Conservation (phyloP, 2,113 vertebrate genomes). For the Ceyx melanurus region DNA sequence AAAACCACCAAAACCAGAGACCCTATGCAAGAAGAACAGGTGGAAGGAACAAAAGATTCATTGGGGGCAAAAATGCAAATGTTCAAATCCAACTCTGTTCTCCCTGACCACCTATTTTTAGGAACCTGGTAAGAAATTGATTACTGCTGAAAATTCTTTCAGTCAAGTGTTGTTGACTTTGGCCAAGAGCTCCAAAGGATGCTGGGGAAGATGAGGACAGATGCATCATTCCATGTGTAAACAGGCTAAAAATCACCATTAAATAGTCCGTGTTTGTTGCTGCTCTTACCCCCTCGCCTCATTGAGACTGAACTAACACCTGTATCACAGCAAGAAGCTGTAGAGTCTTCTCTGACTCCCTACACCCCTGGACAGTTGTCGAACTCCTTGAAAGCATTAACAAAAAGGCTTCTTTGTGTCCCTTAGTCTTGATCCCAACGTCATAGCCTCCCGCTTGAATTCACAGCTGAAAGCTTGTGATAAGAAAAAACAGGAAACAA, state of each 20-base stretch:
- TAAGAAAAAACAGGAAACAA: constrained; percentile 70
- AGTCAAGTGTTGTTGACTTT: background rate
- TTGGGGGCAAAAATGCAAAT: background rate
- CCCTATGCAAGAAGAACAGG: background rate
- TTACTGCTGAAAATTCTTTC: background rate
- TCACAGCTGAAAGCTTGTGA: constrained; percentile 63
- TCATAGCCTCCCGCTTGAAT: background rate
- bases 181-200: background rate
- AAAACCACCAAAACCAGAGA: background rate
- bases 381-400: background rate
- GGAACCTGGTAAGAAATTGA: background rate
- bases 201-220: background rate
- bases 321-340: background rate
- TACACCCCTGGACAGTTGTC: background rate
- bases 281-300: background rate
- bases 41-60: background rate
- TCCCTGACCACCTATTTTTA: background rate
- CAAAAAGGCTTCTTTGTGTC: background rate
- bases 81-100: background rate
- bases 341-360: background rate
- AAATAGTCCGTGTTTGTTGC: background rate
- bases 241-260: background rate
- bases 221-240: background rate
- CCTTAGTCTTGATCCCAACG: background rate
- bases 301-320: background rate